Percentiles rank a stretch among this genome's conserved stretches.
phyloP scores from a whole-genome alignment of 2,797 vertebrate genomes.

The Taeniopygia guttata region DNA sequence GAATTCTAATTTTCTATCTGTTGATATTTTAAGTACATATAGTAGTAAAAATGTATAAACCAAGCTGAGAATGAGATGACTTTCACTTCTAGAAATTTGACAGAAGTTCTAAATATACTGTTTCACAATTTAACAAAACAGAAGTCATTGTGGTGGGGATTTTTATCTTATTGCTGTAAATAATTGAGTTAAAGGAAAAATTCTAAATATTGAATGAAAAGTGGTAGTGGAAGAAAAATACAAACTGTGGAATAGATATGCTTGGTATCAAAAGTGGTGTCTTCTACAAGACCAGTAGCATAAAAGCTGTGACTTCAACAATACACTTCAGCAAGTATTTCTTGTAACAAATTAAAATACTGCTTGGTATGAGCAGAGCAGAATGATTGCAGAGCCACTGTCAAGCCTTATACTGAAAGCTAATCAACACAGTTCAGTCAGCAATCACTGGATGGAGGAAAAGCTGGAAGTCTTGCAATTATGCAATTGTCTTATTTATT shows the following conservation, averaged over 20 bases:
- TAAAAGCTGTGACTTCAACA: neutral
- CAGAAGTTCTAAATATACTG: neutral
- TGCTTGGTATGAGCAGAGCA: neutral
- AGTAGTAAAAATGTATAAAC: neutral
- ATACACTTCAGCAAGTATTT: neutral
- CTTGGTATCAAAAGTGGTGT: neutral
- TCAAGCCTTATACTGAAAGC: conserved; percentile 41
- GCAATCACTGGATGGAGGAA: conserved; percentile 32
- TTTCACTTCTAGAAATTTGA: neutral
- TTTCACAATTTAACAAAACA: neutral
- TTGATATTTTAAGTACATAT: neutral
- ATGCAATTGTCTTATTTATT: neutral
- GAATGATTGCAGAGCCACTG: conserved; percentile 5
- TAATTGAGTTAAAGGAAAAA: neutral
- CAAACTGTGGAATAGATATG: neutral
- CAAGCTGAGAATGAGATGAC: neutral
- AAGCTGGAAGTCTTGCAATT: conserved; percentile 44
- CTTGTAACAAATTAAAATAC: neutral
- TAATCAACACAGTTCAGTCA: conserved; percentile 58
- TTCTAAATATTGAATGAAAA: neutral
- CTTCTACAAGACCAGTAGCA: neutral
- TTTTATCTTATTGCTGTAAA: neutral
- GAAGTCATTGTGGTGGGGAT: fast-evolving
- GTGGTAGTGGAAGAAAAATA: neutral
- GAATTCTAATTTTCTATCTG: neutral